Evolutionary conservation across 1,140 invertebrate genomes (phyloP).

Genomic region (Branchinecta lindahli): DNA sequence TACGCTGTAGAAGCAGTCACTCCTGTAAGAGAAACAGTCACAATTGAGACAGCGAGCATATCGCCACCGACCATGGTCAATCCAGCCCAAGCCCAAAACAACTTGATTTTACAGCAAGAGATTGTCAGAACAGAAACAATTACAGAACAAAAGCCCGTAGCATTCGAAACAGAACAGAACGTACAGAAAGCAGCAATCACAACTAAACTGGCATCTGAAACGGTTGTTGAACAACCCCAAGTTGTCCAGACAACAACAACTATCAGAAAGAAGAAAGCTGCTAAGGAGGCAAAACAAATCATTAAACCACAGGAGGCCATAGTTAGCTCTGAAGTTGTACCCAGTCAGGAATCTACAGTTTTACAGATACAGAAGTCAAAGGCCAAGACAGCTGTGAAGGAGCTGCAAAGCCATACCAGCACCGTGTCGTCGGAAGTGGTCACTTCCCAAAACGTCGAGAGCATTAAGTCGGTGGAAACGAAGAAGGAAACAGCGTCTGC

Average conservation of each 20-base stretch:
- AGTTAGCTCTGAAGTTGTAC: background rate
- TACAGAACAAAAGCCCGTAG: background rate
- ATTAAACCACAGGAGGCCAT: background rate
- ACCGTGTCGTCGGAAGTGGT: background rate
- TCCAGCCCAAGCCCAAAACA: too few species aligned
- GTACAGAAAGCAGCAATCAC: slow-evolving; percentile 29
- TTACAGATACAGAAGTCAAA: background rate
- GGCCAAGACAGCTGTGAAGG: background rate
- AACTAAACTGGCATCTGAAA: slow-evolving; percentile 23
- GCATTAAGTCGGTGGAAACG: background rate
- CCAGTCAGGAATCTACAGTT: background rate
- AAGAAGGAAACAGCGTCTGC: background rate
- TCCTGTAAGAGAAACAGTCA: too few species aligned
- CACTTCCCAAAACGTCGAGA: background rate
- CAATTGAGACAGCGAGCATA: too few species aligned
- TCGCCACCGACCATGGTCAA: too few species aligned
- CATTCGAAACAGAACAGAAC: slow-evolving; percentile 30
- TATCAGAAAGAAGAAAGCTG: slow-evolving; percentile 25
- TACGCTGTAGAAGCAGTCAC: too few species aligned
- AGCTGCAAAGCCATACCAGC: background rate
- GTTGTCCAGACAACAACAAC: slow-evolving; percentile 21
- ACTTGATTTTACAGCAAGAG: too few species aligned
- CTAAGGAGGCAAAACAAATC: slow-evolving; percentile 29
- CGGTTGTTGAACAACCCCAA: slow-evolving; percentile 19
- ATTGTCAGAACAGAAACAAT: background rate